Base-by-base conservation (phyloP, 2,797 vertebrate genomes). In the Ibycter americanus region DNA sequence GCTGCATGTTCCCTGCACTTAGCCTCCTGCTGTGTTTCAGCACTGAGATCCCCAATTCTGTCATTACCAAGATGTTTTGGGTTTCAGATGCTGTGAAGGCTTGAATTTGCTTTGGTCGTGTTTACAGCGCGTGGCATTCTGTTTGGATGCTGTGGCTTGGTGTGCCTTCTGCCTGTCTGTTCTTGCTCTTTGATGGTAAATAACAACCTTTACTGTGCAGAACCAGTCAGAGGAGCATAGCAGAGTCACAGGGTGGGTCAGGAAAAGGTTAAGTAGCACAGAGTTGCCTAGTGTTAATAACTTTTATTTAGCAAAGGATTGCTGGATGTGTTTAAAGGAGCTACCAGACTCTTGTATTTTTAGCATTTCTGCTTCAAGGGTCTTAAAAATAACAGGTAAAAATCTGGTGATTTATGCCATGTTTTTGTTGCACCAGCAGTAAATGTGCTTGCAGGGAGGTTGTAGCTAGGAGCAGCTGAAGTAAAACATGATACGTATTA, bases 401-500 rank as follows among this genome's bases (percentile, higher is more conserved):
- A 54, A 58, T 51, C 36, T 18, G 51, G 12, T 32, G 2, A 5
- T 38, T 63, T 18, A 1, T 21, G 88, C 23, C 3, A 0, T 17
- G 49, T 3, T 52, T 36, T 55, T 63, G 51, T 42, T 61, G 65
- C 55, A 49, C 19, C 36, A 34, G 38, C 46, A 66, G 40, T 18
- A 9, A 26, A 22, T 10, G 47, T 62, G 17, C 14, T 52, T 51
- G 18, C 49, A 32, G 42, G 25, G 61, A 59, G 34, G 38, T 12
- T 58, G 34, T n/a, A 44, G 46, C n/a, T 55, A 11, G 56, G 89
- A 80, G 46, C 47, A 47, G 72, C 71, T 72, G 55, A 36, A 72
- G 7, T 58, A 6, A 23, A 77, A 29, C 15, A 2, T 11, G 58
- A 16, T 11, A 4, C 7, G 0, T 40, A 25, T 23, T 23, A 9